These are phyloP conservation scores for Drosophila cognata DNA, from an alignment of 2,888 invertebrate genomes.

Conservation along the genomic window DNA sequence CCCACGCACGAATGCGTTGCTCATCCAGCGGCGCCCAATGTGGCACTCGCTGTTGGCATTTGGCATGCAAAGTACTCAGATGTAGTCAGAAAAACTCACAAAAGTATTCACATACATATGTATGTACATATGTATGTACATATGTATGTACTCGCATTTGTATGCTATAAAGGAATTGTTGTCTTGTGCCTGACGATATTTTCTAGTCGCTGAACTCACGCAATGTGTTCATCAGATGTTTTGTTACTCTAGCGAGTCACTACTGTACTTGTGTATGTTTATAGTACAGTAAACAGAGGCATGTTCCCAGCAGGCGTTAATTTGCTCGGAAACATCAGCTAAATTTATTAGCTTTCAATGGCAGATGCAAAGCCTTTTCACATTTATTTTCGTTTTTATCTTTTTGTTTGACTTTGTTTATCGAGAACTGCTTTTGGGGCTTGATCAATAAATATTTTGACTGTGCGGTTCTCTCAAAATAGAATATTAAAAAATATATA, in stretches of 20 bases:
- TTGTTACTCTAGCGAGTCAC: slow-evolving; percentile 21
- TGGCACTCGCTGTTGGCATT: slow-evolving; percentile 24
- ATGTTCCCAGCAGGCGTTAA: slow-evolving; percentile 45
- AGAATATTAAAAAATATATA: slow-evolving; percentile 22
- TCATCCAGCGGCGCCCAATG: slow-evolving; percentile 49
- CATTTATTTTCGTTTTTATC: slow-evolving; percentile 17
- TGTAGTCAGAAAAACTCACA: neutral
- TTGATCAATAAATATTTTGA: slow-evolving; percentile 40
- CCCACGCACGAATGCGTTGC: slow-evolving; percentile 77
- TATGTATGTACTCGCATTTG: neutral
- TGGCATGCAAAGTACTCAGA: slow-evolving; percentile 43
- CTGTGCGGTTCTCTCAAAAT: slow-evolving; percentile 26
- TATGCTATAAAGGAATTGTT: slow-evolving; percentile 26
- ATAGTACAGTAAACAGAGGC: slow-evolving; percentile 23
- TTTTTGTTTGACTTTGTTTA: slow-evolving; percentile 25
- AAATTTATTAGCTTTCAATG: slow-evolving; percentile 60
- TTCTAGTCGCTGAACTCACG: slow-evolving; percentile 57
- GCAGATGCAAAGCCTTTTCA: slow-evolving; percentile 4
- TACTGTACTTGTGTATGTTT: slow-evolving; percentile 18
- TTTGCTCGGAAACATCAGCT: slow-evolving; percentile 48
- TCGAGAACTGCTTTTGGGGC: slow-evolving; percentile 21
- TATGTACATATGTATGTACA: neutral
- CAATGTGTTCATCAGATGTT: slow-evolving; percentile 62
- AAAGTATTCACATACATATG: neutral
- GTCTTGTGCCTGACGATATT: slow-evolving; percentile 16